Conservation (phyloP, 2,797 vertebrate genomes). For the Oryzias dopingdopingensis region DNA sequence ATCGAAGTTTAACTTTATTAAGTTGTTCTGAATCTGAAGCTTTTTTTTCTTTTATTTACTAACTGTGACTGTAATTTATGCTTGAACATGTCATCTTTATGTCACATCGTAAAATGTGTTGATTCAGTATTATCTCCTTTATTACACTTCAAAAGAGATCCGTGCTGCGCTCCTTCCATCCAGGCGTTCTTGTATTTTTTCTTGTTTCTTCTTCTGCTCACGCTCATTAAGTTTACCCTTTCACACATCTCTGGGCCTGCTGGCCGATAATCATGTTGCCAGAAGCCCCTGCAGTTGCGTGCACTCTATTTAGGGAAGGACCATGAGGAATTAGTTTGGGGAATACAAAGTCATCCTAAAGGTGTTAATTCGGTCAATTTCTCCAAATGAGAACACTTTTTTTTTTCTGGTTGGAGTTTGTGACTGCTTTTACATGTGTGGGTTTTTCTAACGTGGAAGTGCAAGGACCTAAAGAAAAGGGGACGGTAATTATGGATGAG, state of each 20-base stretch:
- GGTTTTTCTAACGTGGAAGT: conserved; percentile 2
- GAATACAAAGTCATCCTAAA: conserved; percentile 21
- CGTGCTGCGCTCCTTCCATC: conserved; percentile 10
- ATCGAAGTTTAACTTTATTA: conserved; percentile 19
- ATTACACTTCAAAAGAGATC: conserved; percentile 38
- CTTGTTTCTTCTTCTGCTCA: not conserved
- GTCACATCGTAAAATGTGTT: conserved; percentile 41
- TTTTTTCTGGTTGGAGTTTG: not conserved
- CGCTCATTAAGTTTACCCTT: conserved; percentile 41
- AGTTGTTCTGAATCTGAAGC: conserved; percentile 14
- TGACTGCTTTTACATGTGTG: not conserved
- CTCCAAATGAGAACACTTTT: not conserved
- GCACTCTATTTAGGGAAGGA: conserved; percentile 1
- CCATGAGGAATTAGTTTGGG: conserved; percentile 11
- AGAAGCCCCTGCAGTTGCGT: conserved; percentile 9
- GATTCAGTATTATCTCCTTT: conserved; percentile 49
- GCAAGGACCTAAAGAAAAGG: conserved; percentile 2
- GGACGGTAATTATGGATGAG: conserved; percentile 8
- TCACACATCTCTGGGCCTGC: conserved; percentile 24
- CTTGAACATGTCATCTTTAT: conserved; percentile 38
- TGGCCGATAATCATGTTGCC: conserved; percentile 35
- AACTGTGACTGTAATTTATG: conserved; percentile 38
- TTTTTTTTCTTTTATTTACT: conserved; percentile 4
- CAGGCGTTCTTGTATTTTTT: conserved; percentile 17
- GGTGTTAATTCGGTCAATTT: conserved; percentile 41